Conservation (phyloP, 2,113 vertebrate genomes). For the Struthio camelus region DNA sequence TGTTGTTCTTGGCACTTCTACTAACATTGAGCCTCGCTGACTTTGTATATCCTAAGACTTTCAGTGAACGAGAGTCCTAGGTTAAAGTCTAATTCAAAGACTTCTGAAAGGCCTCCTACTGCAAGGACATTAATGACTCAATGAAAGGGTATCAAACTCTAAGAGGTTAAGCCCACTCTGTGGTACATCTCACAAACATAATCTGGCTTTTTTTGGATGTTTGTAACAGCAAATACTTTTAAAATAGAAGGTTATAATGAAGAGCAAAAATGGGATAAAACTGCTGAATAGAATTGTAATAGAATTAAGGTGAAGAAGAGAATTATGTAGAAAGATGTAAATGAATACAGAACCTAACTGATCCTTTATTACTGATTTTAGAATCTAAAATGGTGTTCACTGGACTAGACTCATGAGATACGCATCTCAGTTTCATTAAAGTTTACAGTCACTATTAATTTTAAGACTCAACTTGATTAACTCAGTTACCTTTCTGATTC, state of each 20-base stretch:
- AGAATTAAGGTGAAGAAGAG: neutral
- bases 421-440: neutral
- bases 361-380: neutral
- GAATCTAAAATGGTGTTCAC: neutral
- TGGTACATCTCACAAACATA: neutral
- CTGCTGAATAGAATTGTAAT: neutral
- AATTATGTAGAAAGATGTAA: neutral
- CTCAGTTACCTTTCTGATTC: neutral
- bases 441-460: constrained; percentile 6
- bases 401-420: neutral
- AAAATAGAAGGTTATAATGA: neutral
- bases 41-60: neutral
- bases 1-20: neutral
- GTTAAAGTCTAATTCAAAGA: neutral
- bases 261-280: neutral
- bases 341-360: neutral
- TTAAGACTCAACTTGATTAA: constrained; percentile 22
- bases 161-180: neutral
- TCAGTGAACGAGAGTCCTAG: neutral
- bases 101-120: neutral
- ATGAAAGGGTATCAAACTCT: neutral
- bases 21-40: neutral
- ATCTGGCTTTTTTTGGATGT: neutral
- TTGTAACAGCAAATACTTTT: neutral
- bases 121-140: neutral